A percentile compares a stretch with the other conserved stretches of the same genome.
phyloP scores from a whole-genome alignment of 2,888 invertebrate species.

The Macroteleia sp. region DNA sequence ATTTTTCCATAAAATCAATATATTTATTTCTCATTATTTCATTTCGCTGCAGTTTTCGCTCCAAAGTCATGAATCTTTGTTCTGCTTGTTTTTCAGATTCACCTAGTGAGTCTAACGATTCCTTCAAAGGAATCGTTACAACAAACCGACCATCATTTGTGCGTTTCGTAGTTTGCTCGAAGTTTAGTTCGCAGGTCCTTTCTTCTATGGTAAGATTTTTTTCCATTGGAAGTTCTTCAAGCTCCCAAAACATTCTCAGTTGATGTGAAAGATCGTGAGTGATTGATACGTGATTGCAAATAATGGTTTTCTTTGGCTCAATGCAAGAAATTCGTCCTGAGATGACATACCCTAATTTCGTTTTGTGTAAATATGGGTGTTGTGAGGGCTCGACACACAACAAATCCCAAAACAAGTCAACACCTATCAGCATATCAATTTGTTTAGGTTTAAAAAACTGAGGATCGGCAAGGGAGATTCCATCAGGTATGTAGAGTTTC shows the following conservation, averaged over 20 bases:
- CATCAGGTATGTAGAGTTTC: constrained; percentile 1
- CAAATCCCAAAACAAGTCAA: constrained; percentile 29
- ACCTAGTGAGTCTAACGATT: constrained; percentile 11
- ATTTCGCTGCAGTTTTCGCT: not conserved
- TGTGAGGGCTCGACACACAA: not conserved
- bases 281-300: constrained; percentile 8
- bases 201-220: constrained; percentile 6
- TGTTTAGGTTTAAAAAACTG: constrained; percentile 16
- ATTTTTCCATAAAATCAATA: constrained; percentile 12
- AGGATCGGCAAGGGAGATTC: constrained; percentile 9
- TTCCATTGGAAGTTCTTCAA: constrained; percentile 9
- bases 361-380: constrained; percentile 23
- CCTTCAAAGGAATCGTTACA: constrained; percentile 22
- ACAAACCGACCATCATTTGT: constrained; percentile 13
- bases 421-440: constrained; percentile 34
- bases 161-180: constrained; percentile 2
- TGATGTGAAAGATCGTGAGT: constrained; percentile 6
- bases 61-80: constrained; percentile 3
- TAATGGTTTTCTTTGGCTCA: no score
- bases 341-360: constrained; percentile 33
- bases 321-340: constrained; percentile 21
- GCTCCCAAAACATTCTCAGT: constrained; percentile 31
- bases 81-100: constrained; percentile 14
- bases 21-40: not conserved
- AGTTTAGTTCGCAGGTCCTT: constrained; percentile 6